These are phyloP conservation scores for Stictocephala bisonia DNA, from an alignment of 2,888 invertebrate genomes.

Conservation along the genomic window DNA sequence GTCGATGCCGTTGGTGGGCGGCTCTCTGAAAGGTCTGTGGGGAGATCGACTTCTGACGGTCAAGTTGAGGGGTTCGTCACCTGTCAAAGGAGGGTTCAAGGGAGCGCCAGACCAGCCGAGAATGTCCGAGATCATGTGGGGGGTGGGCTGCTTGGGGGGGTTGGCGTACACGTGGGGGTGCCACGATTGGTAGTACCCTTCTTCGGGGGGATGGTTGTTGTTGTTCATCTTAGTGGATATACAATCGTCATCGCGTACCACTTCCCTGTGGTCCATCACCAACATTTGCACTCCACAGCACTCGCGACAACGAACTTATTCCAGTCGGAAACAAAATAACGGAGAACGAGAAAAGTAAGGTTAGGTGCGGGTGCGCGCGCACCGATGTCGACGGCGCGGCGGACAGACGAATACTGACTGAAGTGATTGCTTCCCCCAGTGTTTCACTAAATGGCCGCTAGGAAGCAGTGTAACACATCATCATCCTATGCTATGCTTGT, in stretches of 20 bases:
- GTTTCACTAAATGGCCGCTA: conserved; percentile 44
- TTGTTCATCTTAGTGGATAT: conserved; percentile 35
- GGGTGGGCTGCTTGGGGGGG: conserved; percentile 84
- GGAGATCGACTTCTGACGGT: conserved; percentile 60
- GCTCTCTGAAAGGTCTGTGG: conserved; percentile 48
- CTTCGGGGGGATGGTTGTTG: conserved; percentile 38
- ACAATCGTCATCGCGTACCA: conserved; percentile 35
- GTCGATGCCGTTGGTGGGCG: conserved; percentile 40
- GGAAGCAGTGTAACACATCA: conserved; percentile 45
- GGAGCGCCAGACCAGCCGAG: conserved; percentile 68
- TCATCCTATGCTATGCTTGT: conserved; percentile 48
- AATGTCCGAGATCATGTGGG: conserved; percentile 89
- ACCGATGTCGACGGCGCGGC: conserved; percentile 15
- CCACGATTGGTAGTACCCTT: conserved; percentile 69
- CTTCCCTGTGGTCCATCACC: conserved; percentile 42
- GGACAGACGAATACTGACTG: conserved; percentile 42
- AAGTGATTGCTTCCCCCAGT: conserved; percentile 44
- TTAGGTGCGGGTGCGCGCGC: conserved; percentile 33
- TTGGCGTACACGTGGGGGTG: conserved; percentile 91
- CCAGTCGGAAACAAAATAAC: not conserved
- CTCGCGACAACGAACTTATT: conserved; percentile 17
- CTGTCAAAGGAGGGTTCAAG: not conserved
- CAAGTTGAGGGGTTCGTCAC: conserved; percentile 63
- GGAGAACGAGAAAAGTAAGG: conserved; percentile 7
- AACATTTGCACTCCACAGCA: conserved; percentile 42